Percentiles rank a stretch among this genome's conserved stretches.
These are phyloP conservation scores for Drosophila lacteicornis DNA, from an alignment of 1,140 invertebrate genomes.

Conservation along the genomic window DNA sequence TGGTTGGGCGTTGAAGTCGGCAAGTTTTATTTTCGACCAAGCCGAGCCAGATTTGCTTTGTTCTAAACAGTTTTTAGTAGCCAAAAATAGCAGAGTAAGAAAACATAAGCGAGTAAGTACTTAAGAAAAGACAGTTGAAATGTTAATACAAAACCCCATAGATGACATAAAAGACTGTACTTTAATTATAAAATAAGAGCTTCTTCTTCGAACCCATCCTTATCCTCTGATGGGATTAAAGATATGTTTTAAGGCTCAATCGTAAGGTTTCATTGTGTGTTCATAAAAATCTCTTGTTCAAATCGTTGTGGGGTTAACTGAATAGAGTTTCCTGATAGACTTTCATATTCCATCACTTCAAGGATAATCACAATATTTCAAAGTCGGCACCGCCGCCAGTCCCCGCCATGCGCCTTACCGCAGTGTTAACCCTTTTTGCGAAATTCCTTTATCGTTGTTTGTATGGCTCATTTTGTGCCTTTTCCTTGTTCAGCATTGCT, in stretches of 20 bases:
- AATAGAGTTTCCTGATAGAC: conserved; percentile 27
- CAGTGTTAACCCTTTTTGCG: conserved; percentile 27
- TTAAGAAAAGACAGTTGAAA: no score
- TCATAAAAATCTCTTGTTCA: conserved; percentile 12
- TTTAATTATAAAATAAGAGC: not conserved
- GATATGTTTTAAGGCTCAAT: not conserved
- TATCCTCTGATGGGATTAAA: conserved; percentile 2
- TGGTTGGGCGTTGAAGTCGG: conserved; percentile 2
- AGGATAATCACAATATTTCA: conserved; percentile 37
- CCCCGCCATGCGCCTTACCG: not conserved
- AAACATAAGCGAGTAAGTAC: no score
- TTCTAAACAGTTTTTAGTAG: not conserved
- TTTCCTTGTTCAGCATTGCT: conserved; percentile 75
- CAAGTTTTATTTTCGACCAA: not conserved
- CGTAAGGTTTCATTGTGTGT: not conserved
- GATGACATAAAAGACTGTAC: not conserved
- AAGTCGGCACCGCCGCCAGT: conserved; percentile 1
- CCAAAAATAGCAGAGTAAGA: not conserved
- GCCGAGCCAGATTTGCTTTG: not conserved
- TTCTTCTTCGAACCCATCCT: not conserved
- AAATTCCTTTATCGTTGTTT: conserved; percentile 54
- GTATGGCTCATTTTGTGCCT: conserved; percentile 67
- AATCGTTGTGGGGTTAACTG: conserved; percentile 5
- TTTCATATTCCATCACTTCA: conserved; percentile 37
- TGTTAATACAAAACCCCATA: no score